These are phyloP conservation scores for Poicephalus meyeri DNA, from an alignment of 2,113 vertebrate genomes.

Conservation along the genomic window DNA sequence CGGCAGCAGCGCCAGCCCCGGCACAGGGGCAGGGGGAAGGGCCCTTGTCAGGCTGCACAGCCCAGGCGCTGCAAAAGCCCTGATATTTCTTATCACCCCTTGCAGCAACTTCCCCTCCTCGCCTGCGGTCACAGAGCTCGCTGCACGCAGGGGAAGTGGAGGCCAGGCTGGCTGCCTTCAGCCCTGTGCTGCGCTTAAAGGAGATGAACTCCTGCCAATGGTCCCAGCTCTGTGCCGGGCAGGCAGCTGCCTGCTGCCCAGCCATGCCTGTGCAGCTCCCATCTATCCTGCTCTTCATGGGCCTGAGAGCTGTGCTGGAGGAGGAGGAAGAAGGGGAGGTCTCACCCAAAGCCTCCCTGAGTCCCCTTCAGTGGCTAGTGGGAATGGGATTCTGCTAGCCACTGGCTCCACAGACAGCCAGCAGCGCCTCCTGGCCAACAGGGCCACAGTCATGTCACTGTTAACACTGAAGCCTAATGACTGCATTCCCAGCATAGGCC, in stretches of 20 bases:
- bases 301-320: not conserved
- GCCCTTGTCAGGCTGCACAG: conserved; percentile 1
- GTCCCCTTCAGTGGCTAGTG: not conserved
- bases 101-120: conserved; percentile 68
- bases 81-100: conserved; percentile 68
- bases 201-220: not conserved
- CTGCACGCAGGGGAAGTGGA: conserved; percentile 43
- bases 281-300: not conserved
- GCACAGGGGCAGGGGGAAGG: not conserved
- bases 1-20: fast-evolving
- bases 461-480: not conserved
- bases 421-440: not conserved
- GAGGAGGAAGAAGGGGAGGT: not conserved
- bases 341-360: not conserved
- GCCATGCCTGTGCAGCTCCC: fast-evolving
- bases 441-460: fast-evolving
- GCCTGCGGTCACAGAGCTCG: conserved; percentile 10
- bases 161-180: not conserved
- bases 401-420: not conserved
- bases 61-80: not conserved
- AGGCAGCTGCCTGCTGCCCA: not conserved
- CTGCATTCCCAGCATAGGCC: fast-evolving
- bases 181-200: not conserved
- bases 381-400: not conserved
- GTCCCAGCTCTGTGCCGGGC: not conserved